Base-by-base conservation (phyloP, 2,888 invertebrate species). In the Poecilus cupreus region DNA sequence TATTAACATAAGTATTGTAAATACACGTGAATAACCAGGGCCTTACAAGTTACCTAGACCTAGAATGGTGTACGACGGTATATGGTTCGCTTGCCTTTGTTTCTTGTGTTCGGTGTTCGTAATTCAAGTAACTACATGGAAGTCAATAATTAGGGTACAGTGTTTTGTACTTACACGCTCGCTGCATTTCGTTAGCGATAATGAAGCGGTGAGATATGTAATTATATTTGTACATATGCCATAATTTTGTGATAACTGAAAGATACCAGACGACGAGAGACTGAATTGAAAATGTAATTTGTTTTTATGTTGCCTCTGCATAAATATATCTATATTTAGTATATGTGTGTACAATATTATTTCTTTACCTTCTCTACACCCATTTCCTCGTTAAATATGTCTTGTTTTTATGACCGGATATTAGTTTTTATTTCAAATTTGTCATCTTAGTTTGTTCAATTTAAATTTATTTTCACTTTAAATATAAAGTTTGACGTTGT, bases 141-240 rank as follows among this genome's bases (percentile, higher is more conserved):
- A 16, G 70, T 70, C 37, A 26, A 16, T 68, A 68, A 18, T 64
- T 64, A 16, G 2, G 32, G 68, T 70, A 32, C 39, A 70, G 20
- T 32, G 13, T 26, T 70, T 37, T 64, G 37, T 64, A 64, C 37
- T 64, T 64, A 64, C 6, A 64, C n/a, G n/a, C 32, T 32, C 8
- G 24, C 16, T 64, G 13, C 32, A 26, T 32, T 32, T 32, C 10
- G 6, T 46, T 26, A 75, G 8, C 13, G 32, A 22, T 72, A 43
- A 43, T 43, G 20, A n/a, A 75, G 46, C 24, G 13, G 75, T 46
- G 13, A 46, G 20, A 46, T 20, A 11, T 16, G 10, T 74, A 24
- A 75, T 49, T 51, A 46, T 75, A 51, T 75, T 75, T 75, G 77
- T 77, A 77, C 16, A 77, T 60, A 77, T 77, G 77, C 77, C 77